These are phyloP conservation scores for Sinocyclocheilus grahami DNA, from an alignment of 2,113 vertebrate species.

Conservation along the genomic window DNA sequence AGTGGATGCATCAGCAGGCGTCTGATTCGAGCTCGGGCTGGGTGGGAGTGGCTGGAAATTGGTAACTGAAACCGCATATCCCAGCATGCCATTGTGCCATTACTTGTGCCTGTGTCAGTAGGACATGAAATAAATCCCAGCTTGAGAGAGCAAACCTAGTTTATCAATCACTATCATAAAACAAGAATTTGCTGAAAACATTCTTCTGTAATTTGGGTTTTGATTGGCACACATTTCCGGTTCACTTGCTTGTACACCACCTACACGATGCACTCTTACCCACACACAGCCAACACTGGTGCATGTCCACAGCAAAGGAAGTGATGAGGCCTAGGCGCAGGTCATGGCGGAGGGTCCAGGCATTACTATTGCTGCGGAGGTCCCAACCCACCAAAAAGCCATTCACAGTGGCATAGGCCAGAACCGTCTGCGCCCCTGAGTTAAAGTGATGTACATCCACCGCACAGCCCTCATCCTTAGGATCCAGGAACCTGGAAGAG, in stretches of 20 bases:
- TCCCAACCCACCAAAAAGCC: slow-evolving; percentile 97
- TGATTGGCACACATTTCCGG: neutral
- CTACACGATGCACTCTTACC: slow-evolving; percentile 72
- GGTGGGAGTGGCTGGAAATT: slow-evolving; percentile 95
- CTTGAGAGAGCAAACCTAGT: neutral
- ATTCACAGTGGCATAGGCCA: slow-evolving; percentile 94
- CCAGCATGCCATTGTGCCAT: slow-evolving; percentile 98
- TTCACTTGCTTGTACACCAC: neutral
- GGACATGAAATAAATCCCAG: neutral
- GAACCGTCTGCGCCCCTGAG: slow-evolving; percentile 89
- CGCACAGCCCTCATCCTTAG: slow-evolving; percentile 91
- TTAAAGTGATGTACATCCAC: slow-evolving; percentile 98
- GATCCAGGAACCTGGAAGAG: slow-evolving; percentile 84
- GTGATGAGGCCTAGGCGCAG: slow-evolving; percentile 94
- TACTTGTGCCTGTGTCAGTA: slow-evolving; percentile 87
- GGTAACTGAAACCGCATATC: slow-evolving; percentile 98
- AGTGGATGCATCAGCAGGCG: slow-evolving; percentile 95
- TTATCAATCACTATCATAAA: neutral
- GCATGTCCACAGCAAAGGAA: slow-evolving; percentile 95
- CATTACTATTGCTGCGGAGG: slow-evolving; percentile 86
- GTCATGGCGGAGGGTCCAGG: slow-evolving; percentile 93
- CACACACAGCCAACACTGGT: slow-evolving; percentile 97
- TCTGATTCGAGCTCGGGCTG: slow-evolving; percentile 89
- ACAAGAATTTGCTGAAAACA: neutral
- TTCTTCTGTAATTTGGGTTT: neutral